Evolutionary conservation across 2,888 invertebrate species (phyloP), one percentile per base, ranked within the genome.

Genomic region (Clanis bilineata): DNA sequence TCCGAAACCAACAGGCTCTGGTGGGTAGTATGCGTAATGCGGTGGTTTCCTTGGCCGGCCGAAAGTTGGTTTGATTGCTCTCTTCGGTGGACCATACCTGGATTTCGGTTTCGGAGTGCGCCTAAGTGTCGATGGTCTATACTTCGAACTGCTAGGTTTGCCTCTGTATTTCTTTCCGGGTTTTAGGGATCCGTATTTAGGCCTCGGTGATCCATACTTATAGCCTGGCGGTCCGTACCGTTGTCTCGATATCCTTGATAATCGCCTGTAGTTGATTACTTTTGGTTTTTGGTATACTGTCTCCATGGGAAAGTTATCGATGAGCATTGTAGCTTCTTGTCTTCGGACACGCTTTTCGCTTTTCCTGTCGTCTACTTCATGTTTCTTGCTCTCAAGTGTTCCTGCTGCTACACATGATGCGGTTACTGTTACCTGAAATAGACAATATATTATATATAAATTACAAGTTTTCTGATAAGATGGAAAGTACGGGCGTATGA

Each of bases 341-440:
- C 82, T 85, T 1, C 57, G 68, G 6, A 82, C 55, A 64, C 70
- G 73, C 67, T 59, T 74, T 5, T 67, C 66, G 3, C 58, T 32
- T 61, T 64, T 64, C 47, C 57, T 44, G 9, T 72, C 71, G 66
- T 71, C 60, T 62, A 80, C 18, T 39, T 79, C 77, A 58, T 71
- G 63, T 15, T 61, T 57, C 28, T 21, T 18, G 32, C 0, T 63
- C 60, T 64, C 54, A 56, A 67, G 59, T 58, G 62, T 61, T 43
- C 79, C 77, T 54, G 76, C 74, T 56, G 66, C 68, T 23, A 70
- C 73, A 60, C 77, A 80, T 60, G 80, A 70, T 64, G 80, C 73
- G 38, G 80, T 74, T 39, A 87, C 69, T 64, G 84, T 82, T 75
- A 88, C 79, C 91, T 91, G 89, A 32, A 89, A 87, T 51, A 28